Evolutionary conservation across 2,888 invertebrate genomes (phyloP).

Genomic region (Tetrapedia diversipes): DNA sequence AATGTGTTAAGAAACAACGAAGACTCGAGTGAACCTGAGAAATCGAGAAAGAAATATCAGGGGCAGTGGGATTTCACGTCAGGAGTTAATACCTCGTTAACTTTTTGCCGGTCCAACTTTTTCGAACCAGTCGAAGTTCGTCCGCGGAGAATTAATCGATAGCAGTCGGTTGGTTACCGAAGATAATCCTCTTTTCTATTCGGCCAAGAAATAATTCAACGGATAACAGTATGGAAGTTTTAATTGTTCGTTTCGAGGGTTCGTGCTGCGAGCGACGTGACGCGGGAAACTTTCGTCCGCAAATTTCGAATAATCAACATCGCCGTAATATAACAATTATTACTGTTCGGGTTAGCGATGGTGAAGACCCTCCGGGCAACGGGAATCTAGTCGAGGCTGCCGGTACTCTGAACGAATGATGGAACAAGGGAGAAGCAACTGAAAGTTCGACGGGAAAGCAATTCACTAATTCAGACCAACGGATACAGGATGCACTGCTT

Average conservation of each 20-base stretch:
- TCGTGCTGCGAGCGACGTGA: constrained; percentile 10
- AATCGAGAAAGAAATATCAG: not conserved
- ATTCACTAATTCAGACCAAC: constrained; percentile 17
- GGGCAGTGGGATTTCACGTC: not conserved
- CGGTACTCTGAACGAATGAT: not conserved
- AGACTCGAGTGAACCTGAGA: not conserved
- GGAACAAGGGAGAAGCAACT: constrained; percentile 43
- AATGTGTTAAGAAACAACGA: not conserved
- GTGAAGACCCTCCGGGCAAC: not conserved
- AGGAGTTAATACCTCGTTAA: constrained; percentile 12
- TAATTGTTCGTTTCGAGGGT: constrained; percentile 26
- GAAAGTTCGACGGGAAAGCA: constrained; percentile 31
- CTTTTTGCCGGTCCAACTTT: constrained; percentile 14
- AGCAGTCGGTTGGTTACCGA: not conserved
- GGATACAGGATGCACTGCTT: constrained; percentile 38
- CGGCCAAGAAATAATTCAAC: constrained; percentile 17
- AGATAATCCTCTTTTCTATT: constrained; percentile 17
- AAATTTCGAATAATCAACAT: constrained; percentile 33
- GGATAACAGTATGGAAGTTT: constrained; percentile 21
- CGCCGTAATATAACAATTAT: constrained; percentile 43
- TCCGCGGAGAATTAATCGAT: constrained; percentile 11
- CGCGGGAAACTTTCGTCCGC: constrained; percentile 41
- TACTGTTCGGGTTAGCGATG: constrained; percentile 16
- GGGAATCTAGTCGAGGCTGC: constrained; percentile 7
- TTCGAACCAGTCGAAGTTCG: not conserved